Base-by-base conservation (phyloP, 2,113 vertebrate species). In the Dolichallabes microphthalmus region DNA sequence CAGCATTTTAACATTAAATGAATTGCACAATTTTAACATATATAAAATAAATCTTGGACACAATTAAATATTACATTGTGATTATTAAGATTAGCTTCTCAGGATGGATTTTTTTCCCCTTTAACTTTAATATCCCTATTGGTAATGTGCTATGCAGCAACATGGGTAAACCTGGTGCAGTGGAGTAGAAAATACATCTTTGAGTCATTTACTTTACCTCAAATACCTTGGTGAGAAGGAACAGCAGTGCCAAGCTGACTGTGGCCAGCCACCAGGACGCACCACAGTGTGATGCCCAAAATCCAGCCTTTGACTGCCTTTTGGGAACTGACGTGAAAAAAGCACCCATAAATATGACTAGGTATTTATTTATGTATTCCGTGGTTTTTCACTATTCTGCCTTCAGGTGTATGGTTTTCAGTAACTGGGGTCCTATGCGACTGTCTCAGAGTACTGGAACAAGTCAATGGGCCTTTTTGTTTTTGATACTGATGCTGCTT, bases 161-260 rank as follows among this genome's bases (percentile, higher is more conserved):
- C 73, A 73, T 83, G 82, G 52, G 11, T 60, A 83, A 83, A 57
- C 45, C 52, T 22, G 76, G 27, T 79, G 30, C 74, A 66, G 79
- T 86, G 80, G 61, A 85, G 81, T 84, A 82, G 81, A 85, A 87
- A 83, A 89, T 88, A 79, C 45, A 55, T 85, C 66, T 84, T 82
- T 87, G 81, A 78, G 53, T 89, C 82, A 89, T 91, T 89, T 88
- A 87, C 87, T 86, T 86, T 85, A 86, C 85, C 87, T 89, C 61
- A 90, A 88, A 93, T 92, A 89, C 88, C 60, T 90, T 86, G 86
- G 78, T 84, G 87, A 89, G 88, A 58, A 82, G 27, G 84, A 87
- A 86, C 85, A 53, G 19, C 57, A 4, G 81, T 55, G 87, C 88
- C 89, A 91, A 74, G 50, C 64, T 52, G 81, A 86, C 74, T 86